Base-by-base conservation (phyloP, 2,113 vertebrate species). In the Hemiprocne comata region DNA sequence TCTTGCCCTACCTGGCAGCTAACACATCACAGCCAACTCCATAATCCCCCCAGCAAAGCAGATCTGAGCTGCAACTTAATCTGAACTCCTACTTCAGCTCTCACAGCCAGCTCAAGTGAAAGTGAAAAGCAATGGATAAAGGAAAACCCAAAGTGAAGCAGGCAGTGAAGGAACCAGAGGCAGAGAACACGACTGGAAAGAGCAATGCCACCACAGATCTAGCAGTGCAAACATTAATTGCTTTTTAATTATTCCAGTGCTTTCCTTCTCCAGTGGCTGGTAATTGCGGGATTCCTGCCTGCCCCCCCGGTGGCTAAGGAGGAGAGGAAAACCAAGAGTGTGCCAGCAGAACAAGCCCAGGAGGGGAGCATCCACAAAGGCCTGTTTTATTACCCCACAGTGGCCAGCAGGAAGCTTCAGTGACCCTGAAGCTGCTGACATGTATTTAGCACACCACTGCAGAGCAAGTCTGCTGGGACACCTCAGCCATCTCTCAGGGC, bases 101-200 rank as follows among this genome's bases (percentile, higher is more conserved):
- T 74, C 74, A 24, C 66, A 8, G 25, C 46, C 88, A 74, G 90
- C 73, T 93, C 80, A 61, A 94, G 66, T 46, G 66, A 90, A 96
- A 92, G 81, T 9, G 40, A 90, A 96, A 96, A 91, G 82, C 81
- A 79, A 58, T 61, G 28, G 65, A 95, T 93, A 91, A 85, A 89
- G 51, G n/a, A 85, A 95, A 91, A 72, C 57, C 69, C 74, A 31
- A 60, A 89, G 84, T 50, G 44, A 89, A 83, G 87, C 76, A 90
- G 71, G 85, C 74, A 71, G 24, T 28, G 54, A 87, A 36, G 71
- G 54, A 74, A 62, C 58, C 85, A 83, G 85, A 89, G 88, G 88
- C 94, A 87, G 78, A 54, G 64, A 79, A 72, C 17, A 29, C 9
- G 0, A 85, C 81, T 77, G 66, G 86, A 73, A 92, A 94, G 34